Evolutionary conservation across 2,797 vertebrate genomes (phyloP), one percentile per base, ranked within the genome.

Genomic region (Toxotes lorentzi): DNA sequence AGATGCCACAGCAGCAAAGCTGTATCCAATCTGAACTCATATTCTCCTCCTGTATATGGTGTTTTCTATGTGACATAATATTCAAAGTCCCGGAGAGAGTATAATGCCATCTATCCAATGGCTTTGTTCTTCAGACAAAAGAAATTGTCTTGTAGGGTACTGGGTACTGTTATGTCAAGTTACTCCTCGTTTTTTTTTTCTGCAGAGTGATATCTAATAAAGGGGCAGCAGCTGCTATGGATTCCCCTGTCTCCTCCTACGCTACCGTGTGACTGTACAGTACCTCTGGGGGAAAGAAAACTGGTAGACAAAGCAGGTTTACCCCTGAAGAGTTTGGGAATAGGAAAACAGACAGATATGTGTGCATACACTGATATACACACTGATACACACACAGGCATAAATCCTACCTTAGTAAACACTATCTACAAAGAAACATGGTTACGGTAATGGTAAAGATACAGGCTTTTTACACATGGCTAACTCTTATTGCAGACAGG

Each of bases 271-370:
- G 56, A 53, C 56, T 70, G 57, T 79, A 81, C 70, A 51, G 79
- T 76, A 73, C 21, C 87, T 88, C 78, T 32, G 58, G 72, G 82
- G 74, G 58, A 35, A 73, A 78, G 72, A 56, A 41, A 16, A 35
- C 38, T 76, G 64, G 74, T 56, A 82, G 81, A 89, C 85, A 83
- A 89, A 86, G 73, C 45, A 80, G 76, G 61, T 73, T 76, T 58
- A 76, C 60, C 83, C 71, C 78, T 57, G 70, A 73, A 78, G 84
- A 70, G 72, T 73, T 81, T 69, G 66, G 66, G 66, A 84, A 82
- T 65, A 67, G 48, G 47, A 34, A 64, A 80, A 78, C 73, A 73
- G 68, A 77, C 50, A 73, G 40, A 70, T 67, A 65, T 45, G 62
- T 48, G 60, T 61, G 34, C 59, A 35, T 54, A 76, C 64, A 73